Conservation (phyloP, 2,888 invertebrate species). For the Melanophora roralis region DNA sequence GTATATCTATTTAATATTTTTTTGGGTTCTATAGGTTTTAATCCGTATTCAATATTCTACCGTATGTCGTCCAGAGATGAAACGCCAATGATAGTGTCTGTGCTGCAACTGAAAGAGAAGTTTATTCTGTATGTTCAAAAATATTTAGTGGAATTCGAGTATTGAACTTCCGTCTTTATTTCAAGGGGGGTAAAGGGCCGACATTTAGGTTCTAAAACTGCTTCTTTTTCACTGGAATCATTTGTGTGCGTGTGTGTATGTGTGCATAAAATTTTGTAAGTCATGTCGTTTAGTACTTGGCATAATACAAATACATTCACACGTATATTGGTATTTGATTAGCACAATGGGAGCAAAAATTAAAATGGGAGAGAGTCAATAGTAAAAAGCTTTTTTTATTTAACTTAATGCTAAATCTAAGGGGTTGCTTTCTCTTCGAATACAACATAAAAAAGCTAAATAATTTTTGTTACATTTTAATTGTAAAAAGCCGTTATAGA, state of each 20-base stretch:
- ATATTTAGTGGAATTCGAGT: slow-evolving; percentile 48
- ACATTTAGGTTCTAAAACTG: slow-evolving; percentile 43
- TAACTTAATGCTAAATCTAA: neutral
- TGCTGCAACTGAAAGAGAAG: slow-evolving; percentile 70
- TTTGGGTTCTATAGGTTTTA: slow-evolving; percentile 64
- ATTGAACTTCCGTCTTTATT: slow-evolving; percentile 19
- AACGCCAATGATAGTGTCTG: slow-evolving; percentile 76
- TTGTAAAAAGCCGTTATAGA: neutral
- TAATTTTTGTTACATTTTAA: neutral
- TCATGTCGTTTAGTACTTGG: slow-evolving; percentile 36
- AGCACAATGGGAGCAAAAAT: neutral
- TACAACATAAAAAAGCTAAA: slow-evolving; percentile 6
- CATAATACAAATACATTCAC: neutral
- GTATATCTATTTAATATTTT: slow-evolving; percentile 24
- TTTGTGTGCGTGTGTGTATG: slow-evolving; percentile 26
- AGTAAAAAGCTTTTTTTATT: slow-evolving; percentile 14
- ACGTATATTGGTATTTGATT: slow-evolving; percentile 45
- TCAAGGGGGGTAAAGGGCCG: slow-evolving; percentile 37
- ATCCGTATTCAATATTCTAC: slow-evolving; percentile 68
- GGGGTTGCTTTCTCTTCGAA: slow-evolving; percentile 34
- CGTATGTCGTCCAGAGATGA: slow-evolving; percentile 74
- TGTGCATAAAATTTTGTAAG: neutral
- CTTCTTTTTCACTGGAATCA: slow-evolving; percentile 24
- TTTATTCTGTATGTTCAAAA: slow-evolving; percentile 63
- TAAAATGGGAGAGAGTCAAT: neutral